phyloP scores from a whole-genome alignment of 2,888 invertebrate genomes.

The Amitus sp. region DNA sequence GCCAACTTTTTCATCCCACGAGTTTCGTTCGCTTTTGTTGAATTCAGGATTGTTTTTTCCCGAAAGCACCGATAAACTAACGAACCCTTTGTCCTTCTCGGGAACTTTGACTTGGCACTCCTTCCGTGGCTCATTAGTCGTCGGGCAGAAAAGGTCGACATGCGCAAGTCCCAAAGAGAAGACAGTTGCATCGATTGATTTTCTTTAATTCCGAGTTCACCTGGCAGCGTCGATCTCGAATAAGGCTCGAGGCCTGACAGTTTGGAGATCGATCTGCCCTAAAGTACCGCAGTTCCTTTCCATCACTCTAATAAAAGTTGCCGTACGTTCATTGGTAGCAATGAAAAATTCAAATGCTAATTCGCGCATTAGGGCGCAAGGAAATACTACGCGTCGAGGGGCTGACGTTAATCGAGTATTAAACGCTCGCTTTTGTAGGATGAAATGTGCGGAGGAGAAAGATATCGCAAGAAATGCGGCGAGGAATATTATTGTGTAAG shows the following conservation, averaged over 20 bases:
- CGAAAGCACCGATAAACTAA: no score
- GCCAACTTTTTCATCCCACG: no score
- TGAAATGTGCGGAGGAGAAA: background rate
- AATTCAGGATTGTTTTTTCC: no score
- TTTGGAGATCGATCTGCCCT: background rate
- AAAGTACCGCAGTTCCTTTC: background rate
- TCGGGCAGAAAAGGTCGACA: conserved; percentile 25
- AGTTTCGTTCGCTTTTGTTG: no score
- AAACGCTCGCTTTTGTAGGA: background rate
- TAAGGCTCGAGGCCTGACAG: background rate
- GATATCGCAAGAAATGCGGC: no score
- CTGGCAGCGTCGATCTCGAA: conserved; percentile 29
- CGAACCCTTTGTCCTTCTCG: no score
- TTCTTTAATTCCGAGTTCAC: conserved; percentile 33
- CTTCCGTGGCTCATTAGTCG: conserved; percentile 29
- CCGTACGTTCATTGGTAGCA: background rate
- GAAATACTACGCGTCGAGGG: background rate
- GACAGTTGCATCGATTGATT: conserved; percentile 38
- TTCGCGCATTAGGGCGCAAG: background rate
- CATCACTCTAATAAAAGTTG: background rate
- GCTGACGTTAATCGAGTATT: background rate
- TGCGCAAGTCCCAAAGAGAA: conserved; percentile 27
- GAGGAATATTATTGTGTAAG: conserved; percentile 49
- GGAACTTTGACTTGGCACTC: conserved; percentile 17
- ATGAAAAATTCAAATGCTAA: background rate